Evolutionary conservation across 2,888 invertebrate genomes (phyloP), one percentile per base, ranked within the genome.

Genomic region (Cerastis rubricosa): DNA sequence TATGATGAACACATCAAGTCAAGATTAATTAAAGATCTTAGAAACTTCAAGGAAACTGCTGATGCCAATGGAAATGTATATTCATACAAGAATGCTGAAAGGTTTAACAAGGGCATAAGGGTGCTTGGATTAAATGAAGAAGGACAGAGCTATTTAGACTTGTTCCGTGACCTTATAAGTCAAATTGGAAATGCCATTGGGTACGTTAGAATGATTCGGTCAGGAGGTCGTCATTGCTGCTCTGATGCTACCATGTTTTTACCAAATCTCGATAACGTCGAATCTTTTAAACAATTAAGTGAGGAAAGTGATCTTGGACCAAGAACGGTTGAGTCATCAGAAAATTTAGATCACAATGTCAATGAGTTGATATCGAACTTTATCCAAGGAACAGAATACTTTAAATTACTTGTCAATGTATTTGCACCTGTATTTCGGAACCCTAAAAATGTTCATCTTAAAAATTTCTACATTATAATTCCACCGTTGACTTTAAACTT

Each of bases 1-100:
- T 99, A 98, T 92, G 99, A 99, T 92, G 99, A 99, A 94, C 99
- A 99, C 91, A 99, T 99, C 70, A 99, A 99, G 94, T 99, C 99
- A 0, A 97, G 99, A 76, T 97, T 99, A 5, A 97, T 99, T 85
- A 99, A 99, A 94, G 99, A 99, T 93, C 97, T 98, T 81, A 97
- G 98, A 86, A 98, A 97, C 91, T 98, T 99, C 90, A 97, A 98
- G 81, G 99, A 99, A 90, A 97, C 97, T 88, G 97, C 97, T 89
- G 95, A 94, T 80, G 95, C 97, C 66, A 96, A 97, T 83, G 97
- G 97, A 87, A 97, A 98, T 87, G 98, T 97, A 93, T 98, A 98
- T 94, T 98, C 98, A 0, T 99, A 98, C 92, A 99, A 99, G 89
- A 97, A 98, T 89, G 99, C 99, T 0, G 99, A 99, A 84, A 98